Base-by-base conservation (phyloP, 1,140 invertebrate species). In the Frieseomelitta varia region DNA sequence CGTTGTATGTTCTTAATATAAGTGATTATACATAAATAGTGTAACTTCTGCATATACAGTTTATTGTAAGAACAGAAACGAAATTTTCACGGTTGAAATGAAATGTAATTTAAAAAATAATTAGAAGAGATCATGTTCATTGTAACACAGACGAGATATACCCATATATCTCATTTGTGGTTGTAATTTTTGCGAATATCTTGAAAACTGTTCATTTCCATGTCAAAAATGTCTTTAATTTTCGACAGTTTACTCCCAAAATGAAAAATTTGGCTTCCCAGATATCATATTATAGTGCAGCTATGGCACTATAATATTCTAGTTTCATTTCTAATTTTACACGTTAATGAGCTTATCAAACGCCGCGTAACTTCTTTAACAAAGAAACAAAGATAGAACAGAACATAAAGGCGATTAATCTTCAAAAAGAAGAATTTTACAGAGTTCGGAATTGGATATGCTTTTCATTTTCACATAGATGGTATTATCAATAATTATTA, bases 271-370 rank as follows among this genome's bases (percentile, higher is more conserved):
- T 39, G 6, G 39, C 39, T 39, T 39, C 4, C 39, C 39, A 39
- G 39, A 39, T 39, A 4, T 39, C 8, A 39, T 39, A 39, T 39
- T 8, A 6, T 39, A 39, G 39, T 39, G 39, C 39, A 8, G 39
- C 39, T 39, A 39, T 4, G n/a, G n/a, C n/a, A n/a, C n/a, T n/a
- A n/a, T n/a, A n/a, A n/a, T 39, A 39, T 39, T 39, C 8, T 14
- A 15, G 4, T 63, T 51, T 85, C 85, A 71, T 81, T 80, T 47
- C 72, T 56, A 78, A 89, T 88, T 85, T 85, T 34, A 34, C 79
- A 74, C 56, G 21, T 71, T 78, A 68, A 34, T 27, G 78, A 81
- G 58, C n/a, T 72, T 56, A 67, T 53, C 85, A 58, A 63, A 27
- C 53, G 73, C 83, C 30, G 11, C 10, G 3, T 68, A 68, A 39